Base-by-base conservation (phyloP, 2,888 invertebrate species). In the Limnephilus marmoratus region DNA sequence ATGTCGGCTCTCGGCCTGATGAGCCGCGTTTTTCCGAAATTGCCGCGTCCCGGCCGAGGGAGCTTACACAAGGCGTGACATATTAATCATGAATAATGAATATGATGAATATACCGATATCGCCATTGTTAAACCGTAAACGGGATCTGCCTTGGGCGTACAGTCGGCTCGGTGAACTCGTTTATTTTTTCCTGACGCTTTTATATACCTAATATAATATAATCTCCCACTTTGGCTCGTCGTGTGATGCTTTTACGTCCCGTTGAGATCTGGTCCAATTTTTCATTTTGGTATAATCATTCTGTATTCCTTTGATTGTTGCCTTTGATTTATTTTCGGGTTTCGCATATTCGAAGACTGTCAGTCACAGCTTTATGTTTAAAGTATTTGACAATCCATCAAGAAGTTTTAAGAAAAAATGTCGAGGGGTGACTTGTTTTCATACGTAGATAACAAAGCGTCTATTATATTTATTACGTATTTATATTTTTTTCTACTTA, bases 21-120 rank as follows among this genome's bases (percentile, higher is more conserved):
- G 68, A 68, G 68, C 68, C 45, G 86, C 29, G 45, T 86, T 86
- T 86, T 49, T n/a, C n/a, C 45, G 45, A 86, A 86, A 86, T 49
- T 37, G 68, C 68, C 68, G 24, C 5, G 68, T 18, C 31, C 68
- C 68, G 88, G 29, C 80, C 29, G 37, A 18, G 88, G 86, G 86
- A 86, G 80, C 88, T 88, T 86, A 29, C 88, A 80, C 68, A 80
- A 88, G 88, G 88, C 68, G 88, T 88, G 88, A 88, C 88, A 80
- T 88, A 88, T 68, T 88, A 80, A 88, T 80, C 68, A 91, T 91
- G 87, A 91, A 91, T 91, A 86, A 91, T 91, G 87, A 87, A 91
- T 91, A 87, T 91, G 91, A n/a, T 91, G 91, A 91, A 91, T 34
- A n/a, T 86, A 81, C 82, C 81, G 90, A 90, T 90, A 87, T 85